A percentile compares a stretch with the other conserved stretches of the same genome.
Evolutionary conservation across 2,888 invertebrate species (phyloP).

Genomic region (Chrysolina oricalcia): DNA sequence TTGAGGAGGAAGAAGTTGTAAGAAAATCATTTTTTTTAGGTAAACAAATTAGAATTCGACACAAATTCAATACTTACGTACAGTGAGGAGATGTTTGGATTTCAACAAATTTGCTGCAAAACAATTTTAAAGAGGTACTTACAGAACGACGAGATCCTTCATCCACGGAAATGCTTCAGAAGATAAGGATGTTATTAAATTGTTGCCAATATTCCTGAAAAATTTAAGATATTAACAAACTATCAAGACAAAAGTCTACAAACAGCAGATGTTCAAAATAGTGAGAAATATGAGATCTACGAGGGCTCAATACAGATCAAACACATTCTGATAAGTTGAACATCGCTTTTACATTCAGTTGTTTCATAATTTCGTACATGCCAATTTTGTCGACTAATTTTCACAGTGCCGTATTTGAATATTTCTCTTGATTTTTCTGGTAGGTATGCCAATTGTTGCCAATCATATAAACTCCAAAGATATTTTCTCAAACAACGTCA

Average conservation of each 20-base stretch:
- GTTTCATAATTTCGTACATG: neutral
- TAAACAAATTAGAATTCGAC: too few species aligned
- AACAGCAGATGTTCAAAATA: too few species aligned
- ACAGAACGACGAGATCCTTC: constrained; percentile 85
- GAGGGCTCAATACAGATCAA: too few species aligned
- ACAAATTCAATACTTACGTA: neutral
- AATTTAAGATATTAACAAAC: constrained; percentile 30
- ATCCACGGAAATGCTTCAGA: constrained; percentile 82
- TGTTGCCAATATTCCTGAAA: constrained; percentile 85
- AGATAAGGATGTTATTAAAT: constrained; percentile 81
- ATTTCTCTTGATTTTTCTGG: constrained; percentile 6
- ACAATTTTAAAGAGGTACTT: constrained; percentile 73
- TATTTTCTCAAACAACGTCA: neutral
- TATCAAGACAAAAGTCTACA: neutral
- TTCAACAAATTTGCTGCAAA: neutral
- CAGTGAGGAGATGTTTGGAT: constrained; percentile 2
- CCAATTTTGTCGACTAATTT: neutral
- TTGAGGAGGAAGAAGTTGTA: too few species aligned
- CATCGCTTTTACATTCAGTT: neutral
- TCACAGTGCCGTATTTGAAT: neutral
- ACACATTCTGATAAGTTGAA: too few species aligned
- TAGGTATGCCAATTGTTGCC: constrained; percentile 2
- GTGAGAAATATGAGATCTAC: too few species aligned
- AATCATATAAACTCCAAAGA: neutral
- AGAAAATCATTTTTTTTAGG: too few species aligned